Evolutionary conservation across 2,113 vertebrate species (phyloP).

Genomic region (Quiscalus mexicanus): DNA sequence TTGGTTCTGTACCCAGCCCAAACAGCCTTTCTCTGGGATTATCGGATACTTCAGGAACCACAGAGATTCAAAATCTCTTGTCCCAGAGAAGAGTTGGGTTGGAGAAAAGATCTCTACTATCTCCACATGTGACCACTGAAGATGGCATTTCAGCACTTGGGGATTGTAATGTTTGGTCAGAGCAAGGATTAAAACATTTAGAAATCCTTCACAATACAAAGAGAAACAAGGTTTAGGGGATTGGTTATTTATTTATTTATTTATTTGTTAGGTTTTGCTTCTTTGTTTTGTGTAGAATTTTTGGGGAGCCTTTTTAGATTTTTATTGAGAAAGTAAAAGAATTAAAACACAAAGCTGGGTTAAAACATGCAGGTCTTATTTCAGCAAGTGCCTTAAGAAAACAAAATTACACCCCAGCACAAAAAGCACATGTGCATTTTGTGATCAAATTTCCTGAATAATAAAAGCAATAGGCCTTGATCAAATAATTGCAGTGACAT

Average conservation of each 20-base stretch:
- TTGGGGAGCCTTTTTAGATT: neutral
- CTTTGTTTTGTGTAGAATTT: neutral
- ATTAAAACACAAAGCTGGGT: neutral
- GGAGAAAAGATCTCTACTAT: neutral
- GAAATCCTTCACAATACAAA: neutral
- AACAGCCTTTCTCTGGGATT: neutral
- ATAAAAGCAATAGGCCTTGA: neutral
- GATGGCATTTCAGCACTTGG: neutral
- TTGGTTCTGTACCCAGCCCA: neutral
- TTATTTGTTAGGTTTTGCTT: neutral
- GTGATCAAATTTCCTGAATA: neutral
- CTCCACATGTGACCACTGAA: neutral
- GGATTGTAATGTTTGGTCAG: neutral
- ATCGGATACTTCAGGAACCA: rapidly evolving
- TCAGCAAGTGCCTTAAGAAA: neutral
- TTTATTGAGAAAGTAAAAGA: neutral
- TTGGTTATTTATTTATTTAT: neutral
- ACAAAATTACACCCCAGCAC: neutral
- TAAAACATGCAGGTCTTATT: neutral
- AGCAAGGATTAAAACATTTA: neutral
- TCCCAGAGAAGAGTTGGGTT: neutral
- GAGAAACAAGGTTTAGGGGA: rapidly evolving
- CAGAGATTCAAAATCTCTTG: neutral
- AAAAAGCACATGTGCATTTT: neutral
- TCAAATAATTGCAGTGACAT: neutral